Conservation (phyloP, 2,797 vertebrate species). For the Nyctibius grandis region DNA sequence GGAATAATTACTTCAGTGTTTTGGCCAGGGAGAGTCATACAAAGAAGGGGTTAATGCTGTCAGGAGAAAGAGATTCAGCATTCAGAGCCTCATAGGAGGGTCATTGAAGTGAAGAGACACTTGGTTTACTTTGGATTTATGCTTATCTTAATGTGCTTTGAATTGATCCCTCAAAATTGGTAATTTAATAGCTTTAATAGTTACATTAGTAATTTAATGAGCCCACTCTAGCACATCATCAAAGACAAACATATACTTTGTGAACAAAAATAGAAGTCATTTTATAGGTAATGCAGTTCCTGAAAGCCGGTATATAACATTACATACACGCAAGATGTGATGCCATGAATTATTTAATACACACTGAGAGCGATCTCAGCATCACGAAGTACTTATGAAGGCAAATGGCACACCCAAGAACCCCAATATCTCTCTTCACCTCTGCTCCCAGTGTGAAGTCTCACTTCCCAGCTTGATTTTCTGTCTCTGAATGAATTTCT, state of each 20-base stretch:
- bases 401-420: background rate
- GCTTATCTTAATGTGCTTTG: constrained; percentile 20
- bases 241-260: background rate
- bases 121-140: constrained; percentile 39
- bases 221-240: background rate
- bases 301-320: constrained; percentile 2
- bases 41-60: background rate
- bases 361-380: background rate
- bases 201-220: constrained; percentile 55
- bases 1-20: background rate
- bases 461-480: background rate
- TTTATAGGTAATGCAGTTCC: constrained; percentile 6
- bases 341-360: background rate
- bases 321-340: background rate
- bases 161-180: constrained; percentile 31
- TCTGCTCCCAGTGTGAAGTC: background rate
- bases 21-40: background rate
- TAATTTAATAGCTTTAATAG: constrained; percentile 57
- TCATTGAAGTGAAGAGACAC: background rate
- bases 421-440: background rate
- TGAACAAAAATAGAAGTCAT: constrained; percentile 21
- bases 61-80: background rate
- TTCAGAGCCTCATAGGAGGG: background rate
- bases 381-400: background rate
- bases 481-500: background rate